phyloP scores from a whole-genome alignment of 2,888 invertebrate genomes.

The Rhabditoides inermis region DNA sequence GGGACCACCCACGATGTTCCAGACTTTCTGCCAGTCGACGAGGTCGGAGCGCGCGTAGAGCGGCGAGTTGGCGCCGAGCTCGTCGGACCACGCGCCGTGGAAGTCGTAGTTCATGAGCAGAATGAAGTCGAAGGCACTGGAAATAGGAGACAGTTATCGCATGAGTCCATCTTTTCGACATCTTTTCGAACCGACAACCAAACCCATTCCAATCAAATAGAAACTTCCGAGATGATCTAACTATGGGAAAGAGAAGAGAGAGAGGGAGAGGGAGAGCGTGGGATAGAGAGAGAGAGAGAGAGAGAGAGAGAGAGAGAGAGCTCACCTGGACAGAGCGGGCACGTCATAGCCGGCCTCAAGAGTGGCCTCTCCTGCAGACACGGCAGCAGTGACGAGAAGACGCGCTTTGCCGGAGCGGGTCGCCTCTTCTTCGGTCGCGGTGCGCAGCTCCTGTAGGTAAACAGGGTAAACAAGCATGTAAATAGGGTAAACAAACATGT shows the following conservation, averaged over 20 bases:
- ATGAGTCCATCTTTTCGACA: neutral
- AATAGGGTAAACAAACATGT: neutral
- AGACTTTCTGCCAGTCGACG: constrained; percentile 26
- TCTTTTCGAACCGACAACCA: neutral
- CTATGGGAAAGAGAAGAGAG: too few relatives aligned
- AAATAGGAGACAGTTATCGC: neutral
- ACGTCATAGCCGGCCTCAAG: constrained; percentile 78
- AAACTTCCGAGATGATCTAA: too few relatives aligned
- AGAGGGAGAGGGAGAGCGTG: too few relatives aligned
- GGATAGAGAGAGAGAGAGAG: too few relatives aligned
- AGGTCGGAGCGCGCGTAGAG: constrained; percentile 28
- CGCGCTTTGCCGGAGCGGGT: constrained; percentile 49
- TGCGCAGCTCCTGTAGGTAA: constrained; percentile 45
- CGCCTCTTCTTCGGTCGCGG: constrained; percentile 38
- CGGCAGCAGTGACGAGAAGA: constrained; percentile 71
- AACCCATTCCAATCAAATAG: too few relatives aligned
- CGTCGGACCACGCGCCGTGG: constrained; percentile 35
- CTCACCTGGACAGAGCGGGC: constrained; percentile 46
- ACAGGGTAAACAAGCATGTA: neutral
- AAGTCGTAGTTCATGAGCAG: constrained; percentile 46
- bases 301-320: too few relatives aligned
- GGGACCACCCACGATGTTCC: constrained; percentile 27
- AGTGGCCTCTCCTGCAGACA: constrained; percentile 83
- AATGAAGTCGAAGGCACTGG: constrained; percentile 36
- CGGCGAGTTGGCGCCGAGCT: constrained; percentile 37